Base-by-base conservation (phyloP, 2,888 invertebrate genomes). In the Anthrax anthrax region DNA sequence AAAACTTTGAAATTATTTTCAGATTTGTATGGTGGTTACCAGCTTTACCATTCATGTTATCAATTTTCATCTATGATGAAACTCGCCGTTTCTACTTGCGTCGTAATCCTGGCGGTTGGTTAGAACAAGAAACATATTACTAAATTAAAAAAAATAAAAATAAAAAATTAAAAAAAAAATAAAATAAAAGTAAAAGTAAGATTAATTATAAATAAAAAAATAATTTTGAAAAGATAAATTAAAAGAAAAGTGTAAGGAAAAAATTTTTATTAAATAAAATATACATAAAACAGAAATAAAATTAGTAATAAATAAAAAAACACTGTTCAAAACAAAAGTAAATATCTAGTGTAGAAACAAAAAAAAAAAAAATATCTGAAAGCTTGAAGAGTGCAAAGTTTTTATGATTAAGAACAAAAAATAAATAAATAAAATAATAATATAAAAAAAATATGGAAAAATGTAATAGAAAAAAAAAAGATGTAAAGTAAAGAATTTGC, bases 11-110 rank as follows among this genome's bases (percentile, higher is more conserved):
- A 18, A 16, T 36, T 39, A 50, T 43, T 37, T 34, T 42, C 68
- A 95, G 96, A 77, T 89, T 94, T 72, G 87, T 90, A 63, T 97
- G 96, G 96, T 97, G 96, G 97, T 77, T 97, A 73, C 94, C 95
- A 57, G 95, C 95, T 61, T 76, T 97, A 68, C 96, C 96, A 59
- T 97, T 97, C 81, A 90, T 91, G 80, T 75, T 96, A 72, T 81
- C 92, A 66, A 97, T 97, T 77, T 96, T 96, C 80, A 84, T 96
- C 71, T 97, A 96, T 76, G 97, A 97, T 73, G 97, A 97, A 77
- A 83, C 85, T 69, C 84, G 97, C 73, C 87, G 95, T 73, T 92
- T 89, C 78, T 90, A 95, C 74, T 79, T 96, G 69, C 85, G 96
- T 73, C 86, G 92, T 75, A 89, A 91, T 73, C 96, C 96, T 56